phyloP scores from a whole-genome alignment of 2,888 invertebrate genomes.

The Stramonita haemastoma region DNA sequence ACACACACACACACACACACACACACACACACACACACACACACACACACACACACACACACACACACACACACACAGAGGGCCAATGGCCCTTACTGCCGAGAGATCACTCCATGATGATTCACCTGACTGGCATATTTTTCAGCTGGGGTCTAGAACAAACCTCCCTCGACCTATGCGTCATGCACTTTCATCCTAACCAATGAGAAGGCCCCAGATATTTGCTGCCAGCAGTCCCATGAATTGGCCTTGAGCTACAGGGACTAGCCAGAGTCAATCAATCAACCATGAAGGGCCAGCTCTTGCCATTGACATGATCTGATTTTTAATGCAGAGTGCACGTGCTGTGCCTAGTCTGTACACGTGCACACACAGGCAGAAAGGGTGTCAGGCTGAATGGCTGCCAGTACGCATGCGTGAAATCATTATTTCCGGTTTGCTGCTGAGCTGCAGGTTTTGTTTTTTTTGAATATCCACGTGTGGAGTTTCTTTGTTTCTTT shows the following conservation, averaged over 20 bases:
- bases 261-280: too few species aligned
- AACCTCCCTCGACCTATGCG: neutral
- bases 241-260: neutral
- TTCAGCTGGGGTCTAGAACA: neutral
- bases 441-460: too few species aligned
- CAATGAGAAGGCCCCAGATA: neutral
- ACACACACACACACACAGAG: neutral
- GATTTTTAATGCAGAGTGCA: too few species aligned
- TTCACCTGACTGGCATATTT: neutral
- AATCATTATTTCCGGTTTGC: too few species aligned
- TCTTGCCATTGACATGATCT: too few species aligned
- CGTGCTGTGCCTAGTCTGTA: too few species aligned
- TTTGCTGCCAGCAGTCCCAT: neutral
- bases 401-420: too few species aligned
- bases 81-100: neutral
- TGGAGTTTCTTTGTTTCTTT: too few species aligned
- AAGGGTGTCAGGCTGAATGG: too few species aligned
- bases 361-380: too few species aligned
- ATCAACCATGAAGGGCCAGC: too few species aligned
- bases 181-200: neutral
- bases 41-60: conserved; percentile 5
- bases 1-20: conserved; percentile 11
- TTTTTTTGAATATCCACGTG: too few species aligned
- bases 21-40: conserved; percentile 15
- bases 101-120: neutral